Evolutionary conservation across 2,888 invertebrate species (phyloP), one percentile per base, ranked within the genome.

Genomic region (Clivina fossor): DNA sequence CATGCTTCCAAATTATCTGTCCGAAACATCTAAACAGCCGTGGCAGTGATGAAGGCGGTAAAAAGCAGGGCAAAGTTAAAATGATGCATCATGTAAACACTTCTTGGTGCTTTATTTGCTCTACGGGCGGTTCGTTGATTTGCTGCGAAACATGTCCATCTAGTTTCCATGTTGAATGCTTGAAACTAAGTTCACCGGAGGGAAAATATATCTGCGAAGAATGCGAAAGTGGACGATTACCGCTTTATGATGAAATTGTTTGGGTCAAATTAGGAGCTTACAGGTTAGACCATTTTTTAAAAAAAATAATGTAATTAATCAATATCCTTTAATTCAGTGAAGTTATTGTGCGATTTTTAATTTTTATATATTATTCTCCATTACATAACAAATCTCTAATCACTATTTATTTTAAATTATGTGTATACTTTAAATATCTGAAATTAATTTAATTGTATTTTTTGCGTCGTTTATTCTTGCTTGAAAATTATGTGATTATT

Each of bases 141-240:
- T 95, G 94, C 71, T 96, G 96, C 71, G 95, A 96, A 68, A 87
- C 86, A 8, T 97, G 96, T 64, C 96, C 96, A 0, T 91, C 90
- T 0, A 89, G 94, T 0, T 93, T 93, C 70, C 96, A 97, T 72
- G 80, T 85, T 0, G 88, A 90, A 64, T 97, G 96, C 71, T 78
- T 93, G 24, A 83, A 84, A 37, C 81, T 85, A 37, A 78, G 80
- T 19, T 80, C 83, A 0, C 82, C 85, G 5, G 86, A 86, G 65
- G 83, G 80, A 67, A 79, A 83, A 16, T 93, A 87, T 71, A 86
- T 90, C 69, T 97, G 96, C 68, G 89, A 90, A 68, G 93, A 93
- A 65, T 97, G 97, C 68, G 86, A 89, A 68, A 86, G 86, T 0
- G 94, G 95, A 0, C 80, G 92, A 13, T 76, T 90, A 65, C 93